These are phyloP conservation scores for Amia ocellicauda DNA, from an alignment of 2,113 vertebrate genomes.

Conservation along the genomic window DNA sequence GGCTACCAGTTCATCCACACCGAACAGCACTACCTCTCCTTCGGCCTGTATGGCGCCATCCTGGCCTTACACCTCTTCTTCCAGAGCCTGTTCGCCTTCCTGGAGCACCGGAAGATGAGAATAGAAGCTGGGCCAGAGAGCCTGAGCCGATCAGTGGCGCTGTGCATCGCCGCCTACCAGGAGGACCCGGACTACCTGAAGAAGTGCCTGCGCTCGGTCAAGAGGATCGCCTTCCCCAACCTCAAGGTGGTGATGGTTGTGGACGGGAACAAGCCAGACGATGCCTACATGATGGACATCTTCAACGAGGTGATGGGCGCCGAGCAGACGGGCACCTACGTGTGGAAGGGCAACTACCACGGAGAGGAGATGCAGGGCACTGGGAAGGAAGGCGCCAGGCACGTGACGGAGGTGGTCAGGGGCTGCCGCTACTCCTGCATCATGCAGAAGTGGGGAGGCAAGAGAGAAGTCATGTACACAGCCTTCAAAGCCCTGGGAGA, in stretches of 20 bases:
- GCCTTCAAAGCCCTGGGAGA: constrained; percentile 92
- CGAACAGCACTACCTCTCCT: constrained; percentile 96
- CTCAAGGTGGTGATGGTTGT: constrained; percentile 96
- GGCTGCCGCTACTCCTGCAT: constrained; percentile 80
- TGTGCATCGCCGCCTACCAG: constrained; percentile 94
- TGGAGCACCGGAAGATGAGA: constrained; percentile 91
- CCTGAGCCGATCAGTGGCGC: constrained; percentile 73
- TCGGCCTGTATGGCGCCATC: constrained; percentile 93
- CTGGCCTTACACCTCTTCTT: constrained; percentile 90
- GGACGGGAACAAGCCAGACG: constrained; percentile 87
- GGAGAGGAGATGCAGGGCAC: constrained; percentile 63
- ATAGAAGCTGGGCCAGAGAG: constrained; percentile 58
- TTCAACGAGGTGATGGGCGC: constrained; percentile 90
- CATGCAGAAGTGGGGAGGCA: constrained; percentile 98
- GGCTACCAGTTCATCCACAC: constrained; percentile 98
- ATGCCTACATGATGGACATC: constrained; percentile 96
- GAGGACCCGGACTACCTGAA: constrained; percentile 93
- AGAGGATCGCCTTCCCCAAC: constrained; percentile 83
- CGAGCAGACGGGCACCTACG: constrained; percentile 70
- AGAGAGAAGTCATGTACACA: constrained; percentile 98
- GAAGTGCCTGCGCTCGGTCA: constrained; percentile 86
- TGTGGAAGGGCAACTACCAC: constrained; percentile 97
- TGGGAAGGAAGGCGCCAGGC: constrained; percentile 58
- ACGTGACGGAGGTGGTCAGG: constrained; percentile 70
- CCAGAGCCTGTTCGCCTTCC: constrained; percentile 93